Evolutionary conservation across 53 echinoderm and acorn worm species (phyloP).

Genomic region (Mesocentrotus franciscanus): DNA sequence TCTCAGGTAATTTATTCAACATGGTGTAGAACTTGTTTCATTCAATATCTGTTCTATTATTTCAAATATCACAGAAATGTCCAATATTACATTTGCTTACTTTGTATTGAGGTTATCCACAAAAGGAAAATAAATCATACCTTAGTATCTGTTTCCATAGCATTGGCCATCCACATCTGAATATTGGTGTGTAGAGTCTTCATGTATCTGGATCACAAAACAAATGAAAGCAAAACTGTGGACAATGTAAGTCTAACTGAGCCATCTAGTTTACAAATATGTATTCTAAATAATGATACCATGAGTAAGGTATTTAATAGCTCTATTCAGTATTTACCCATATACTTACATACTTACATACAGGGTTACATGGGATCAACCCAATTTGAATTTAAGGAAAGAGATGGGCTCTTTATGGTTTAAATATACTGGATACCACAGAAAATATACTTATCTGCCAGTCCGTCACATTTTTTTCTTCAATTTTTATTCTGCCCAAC

Average conservation of each 20-base stretch:
- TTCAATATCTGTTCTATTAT: too few relatives aligned
- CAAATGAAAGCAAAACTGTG: neutral
- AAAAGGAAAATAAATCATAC: slow-evolving; percentile 51
- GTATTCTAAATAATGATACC: too few relatives aligned
- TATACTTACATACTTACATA: too few relatives aligned
- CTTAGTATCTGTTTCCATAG: slow-evolving; percentile 91
- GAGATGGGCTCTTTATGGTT: too few relatives aligned
- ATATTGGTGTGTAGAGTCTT: slow-evolving; percentile 90
- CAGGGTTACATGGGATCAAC: too few relatives aligned
- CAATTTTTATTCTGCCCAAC: neutral
- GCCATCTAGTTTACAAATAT: too few relatives aligned
- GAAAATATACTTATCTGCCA: too few relatives aligned
- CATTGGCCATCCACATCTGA: slow-evolving; percentile 94
- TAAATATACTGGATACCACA: too few relatives aligned
- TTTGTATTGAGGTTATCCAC: neutral
- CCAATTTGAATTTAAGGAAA: too few relatives aligned
- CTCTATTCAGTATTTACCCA: too few relatives aligned
- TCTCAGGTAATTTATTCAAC: neutral
- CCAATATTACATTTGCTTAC: neutral
- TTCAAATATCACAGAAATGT: too few relatives aligned
- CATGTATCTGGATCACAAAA: slow-evolving; percentile 77
- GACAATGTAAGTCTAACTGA: neutral
- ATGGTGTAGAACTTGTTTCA: neutral
- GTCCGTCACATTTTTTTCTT: neutral
- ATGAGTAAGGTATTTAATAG: too few relatives aligned